These are phyloP conservation scores for Episyrphus balteatus DNA, from an alignment of 1,140 invertebrate species.

Conservation along the genomic window DNA sequence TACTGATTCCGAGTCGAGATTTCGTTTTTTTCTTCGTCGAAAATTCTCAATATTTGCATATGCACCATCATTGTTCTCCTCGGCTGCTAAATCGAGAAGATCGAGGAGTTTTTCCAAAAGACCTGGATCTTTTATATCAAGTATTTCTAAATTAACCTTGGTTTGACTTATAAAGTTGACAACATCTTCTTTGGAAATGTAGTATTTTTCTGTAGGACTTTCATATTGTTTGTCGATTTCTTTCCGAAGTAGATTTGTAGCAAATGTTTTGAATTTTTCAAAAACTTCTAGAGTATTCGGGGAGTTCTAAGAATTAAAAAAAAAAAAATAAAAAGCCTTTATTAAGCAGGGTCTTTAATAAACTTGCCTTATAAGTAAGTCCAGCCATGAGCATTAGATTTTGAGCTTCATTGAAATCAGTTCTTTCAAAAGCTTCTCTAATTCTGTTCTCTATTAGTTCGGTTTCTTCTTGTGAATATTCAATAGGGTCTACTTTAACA, in stretches of 20 bases:
- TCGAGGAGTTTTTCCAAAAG: neutral
- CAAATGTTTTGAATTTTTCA: neutral
- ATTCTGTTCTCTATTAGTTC: no score
- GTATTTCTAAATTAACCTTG: neutral
- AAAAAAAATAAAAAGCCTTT: no score
- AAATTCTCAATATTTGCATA: neutral
- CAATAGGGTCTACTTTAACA: no score
- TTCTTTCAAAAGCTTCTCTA: no score
- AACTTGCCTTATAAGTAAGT: no score
- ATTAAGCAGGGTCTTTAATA: no score
- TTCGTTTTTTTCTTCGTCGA: no score
- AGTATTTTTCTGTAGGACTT: neutral
- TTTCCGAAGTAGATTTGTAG: neutral
- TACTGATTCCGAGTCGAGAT: neutral
- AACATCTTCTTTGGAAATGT: neutral
- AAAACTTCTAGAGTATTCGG: no score
- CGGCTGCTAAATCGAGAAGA: neutral
- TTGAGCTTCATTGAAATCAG: no score
- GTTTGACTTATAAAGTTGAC: neutral
- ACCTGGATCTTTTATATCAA: neutral
- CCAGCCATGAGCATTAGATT: no score
- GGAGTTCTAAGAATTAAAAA: no score
- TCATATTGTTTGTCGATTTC: neutral
- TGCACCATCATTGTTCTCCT: neutral
- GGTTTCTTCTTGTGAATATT: no score